These are phyloP conservation scores for Nautilus pompilius DNA, from an alignment of 1,140 invertebrate species.

Conservation along the genomic window DNA sequence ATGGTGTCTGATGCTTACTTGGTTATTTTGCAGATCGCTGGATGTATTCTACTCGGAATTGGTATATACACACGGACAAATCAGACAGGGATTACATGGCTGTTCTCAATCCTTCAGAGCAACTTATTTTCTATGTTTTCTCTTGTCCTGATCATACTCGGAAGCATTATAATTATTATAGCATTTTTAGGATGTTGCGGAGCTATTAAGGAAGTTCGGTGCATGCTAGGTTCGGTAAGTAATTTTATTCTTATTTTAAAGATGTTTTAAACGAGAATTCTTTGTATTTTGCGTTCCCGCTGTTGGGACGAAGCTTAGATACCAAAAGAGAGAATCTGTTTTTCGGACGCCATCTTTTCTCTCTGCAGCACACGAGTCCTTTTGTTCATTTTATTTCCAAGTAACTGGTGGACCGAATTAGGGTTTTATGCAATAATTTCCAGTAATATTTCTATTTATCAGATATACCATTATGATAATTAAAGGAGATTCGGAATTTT, in stretches of 20 bases:
- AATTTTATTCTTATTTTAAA: not conserved
- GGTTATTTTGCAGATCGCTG: conserved; percentile 30
- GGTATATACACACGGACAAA: conserved; percentile 38
- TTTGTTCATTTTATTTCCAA: too few species aligned
- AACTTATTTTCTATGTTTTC: conserved; percentile 27
- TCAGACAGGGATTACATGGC: conserved; percentile 17
- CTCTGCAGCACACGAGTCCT: too few species aligned
- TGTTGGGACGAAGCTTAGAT: too few species aligned
- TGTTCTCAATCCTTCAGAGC: conserved; percentile 28
- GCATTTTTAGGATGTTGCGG: conserved; percentile 46
- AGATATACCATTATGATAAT: too few species aligned
- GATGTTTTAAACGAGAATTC: not conserved
- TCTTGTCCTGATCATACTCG: conserved; percentile 26
- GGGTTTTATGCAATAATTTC: too few species aligned
- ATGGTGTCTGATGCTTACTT: too few species aligned
- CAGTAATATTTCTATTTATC: too few species aligned
- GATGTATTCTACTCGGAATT: conserved; percentile 36
- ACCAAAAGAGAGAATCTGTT: too few species aligned
- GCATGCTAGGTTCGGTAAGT: conserved; percentile 42
- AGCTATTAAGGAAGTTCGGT: conserved; percentile 43
- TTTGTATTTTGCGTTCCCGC: too few species aligned
- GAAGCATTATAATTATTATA: conserved; percentile 32
- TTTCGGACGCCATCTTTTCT: too few species aligned
- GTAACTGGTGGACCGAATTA: too few species aligned
- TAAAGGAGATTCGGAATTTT: too few species aligned